Conservation (phyloP, 2,888 invertebrate species). For the Scaptomyza parva region DNA sequence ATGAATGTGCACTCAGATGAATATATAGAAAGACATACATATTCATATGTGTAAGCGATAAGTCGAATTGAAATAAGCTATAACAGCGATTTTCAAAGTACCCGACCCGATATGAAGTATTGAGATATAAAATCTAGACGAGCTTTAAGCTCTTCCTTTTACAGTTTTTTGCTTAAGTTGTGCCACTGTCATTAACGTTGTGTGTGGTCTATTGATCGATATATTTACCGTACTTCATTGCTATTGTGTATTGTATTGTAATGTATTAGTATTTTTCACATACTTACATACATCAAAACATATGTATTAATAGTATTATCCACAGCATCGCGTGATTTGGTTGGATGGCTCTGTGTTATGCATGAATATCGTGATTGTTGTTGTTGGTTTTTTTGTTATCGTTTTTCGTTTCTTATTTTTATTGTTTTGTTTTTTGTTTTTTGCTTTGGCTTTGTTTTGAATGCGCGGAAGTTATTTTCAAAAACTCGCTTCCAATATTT, state of each 20-base stretch:
- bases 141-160: not conserved
- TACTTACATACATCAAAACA: not conserved
- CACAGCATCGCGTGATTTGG: constrained; percentile 61
- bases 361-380: constrained; percentile 45
- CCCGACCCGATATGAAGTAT: not conserved
- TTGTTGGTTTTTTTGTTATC: constrained; percentile 39
- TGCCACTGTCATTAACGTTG: not conserved
- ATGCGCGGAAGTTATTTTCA: constrained; percentile 65
- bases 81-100: not conserved
- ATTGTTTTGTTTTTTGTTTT: constrained; percentile 8
- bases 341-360: constrained; percentile 55
- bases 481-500: constrained; percentile 45
- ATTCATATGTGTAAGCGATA: not conserved
- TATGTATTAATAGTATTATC: constrained; percentile 22
- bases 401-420: constrained; percentile 31
- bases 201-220: constrained; percentile 2
- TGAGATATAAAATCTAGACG: not conserved
- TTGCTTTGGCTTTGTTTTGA: constrained; percentile 36
- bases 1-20: constrained; percentile 6
- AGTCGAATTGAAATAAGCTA: constrained; percentile 1
- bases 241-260: not conserved
- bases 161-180: not conserved
- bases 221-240: not conserved
- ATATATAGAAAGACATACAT: not conserved
- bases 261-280: constrained; percentile 2